Evolutionary conservation across 2,113 vertebrate genomes (phyloP), one percentile per base, ranked within the genome.

Genomic region (Aegotheles bennettii): DNA sequence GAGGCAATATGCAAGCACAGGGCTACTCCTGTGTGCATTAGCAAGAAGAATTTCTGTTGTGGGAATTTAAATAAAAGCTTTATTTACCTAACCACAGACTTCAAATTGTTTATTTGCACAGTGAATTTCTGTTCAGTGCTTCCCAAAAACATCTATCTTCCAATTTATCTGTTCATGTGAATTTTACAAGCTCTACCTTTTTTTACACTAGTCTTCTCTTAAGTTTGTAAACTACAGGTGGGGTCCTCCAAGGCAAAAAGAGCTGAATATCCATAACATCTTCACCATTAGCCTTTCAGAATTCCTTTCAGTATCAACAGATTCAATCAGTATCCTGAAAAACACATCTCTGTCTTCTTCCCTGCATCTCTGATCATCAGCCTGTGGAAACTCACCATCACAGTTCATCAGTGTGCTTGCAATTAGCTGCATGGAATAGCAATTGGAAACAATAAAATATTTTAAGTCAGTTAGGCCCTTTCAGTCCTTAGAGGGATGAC

Each of bases 1-100:
- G 7, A 60, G 28, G 43, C 0, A 0, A 78, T 35, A 47, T 3
- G 28, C 28, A 80, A 87, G 47, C 36, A 42, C 21, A 31, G 3
- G 7, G 29, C 29, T 78, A 47, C 15, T 78, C 33, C 84, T 33
- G 13, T 6, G 18, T 15, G 26, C 36, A 29, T 36, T 9, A 50
- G 20, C 42, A 53, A 69, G 59, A 84, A 64, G 5, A 43, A 74
- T 42, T 67, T 51, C 47, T 80, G 3, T 7, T 35, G 4, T 25
- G 36, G 38, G 19, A 70, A 84, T 54, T 65, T 2, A 25, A 60
- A 73, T n/a, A n/a, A 73, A 56, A 40, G 6, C 17, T 78, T 56
- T 48, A 48, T 53, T 54, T 45, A 71, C 51, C 51, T 48, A 75
- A 75, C 23, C 12, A 45, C 35, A 53, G 31, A 12, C n/a, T 77